Conservation (phyloP, 2,113 vertebrate species). For the Thamnophis sirtalis region DNA sequence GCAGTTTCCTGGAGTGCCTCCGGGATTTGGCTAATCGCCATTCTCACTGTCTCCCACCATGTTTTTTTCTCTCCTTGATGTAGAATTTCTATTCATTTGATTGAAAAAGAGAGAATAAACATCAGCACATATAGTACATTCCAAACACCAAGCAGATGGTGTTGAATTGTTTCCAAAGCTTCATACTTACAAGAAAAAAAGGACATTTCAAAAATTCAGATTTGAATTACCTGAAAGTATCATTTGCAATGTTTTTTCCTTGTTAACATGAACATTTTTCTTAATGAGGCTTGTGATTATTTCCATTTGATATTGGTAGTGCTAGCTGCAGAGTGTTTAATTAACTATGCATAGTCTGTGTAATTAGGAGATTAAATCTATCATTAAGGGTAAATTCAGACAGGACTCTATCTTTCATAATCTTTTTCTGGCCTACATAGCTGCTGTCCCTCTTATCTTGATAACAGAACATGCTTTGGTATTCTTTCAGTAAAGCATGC, state of each 20-base stretch:
- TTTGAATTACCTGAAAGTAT: neutral
- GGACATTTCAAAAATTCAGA: neutral
- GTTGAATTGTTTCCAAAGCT: neutral
- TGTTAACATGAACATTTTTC: slow-evolving; percentile 7
- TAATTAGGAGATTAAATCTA: slow-evolving; percentile 17
- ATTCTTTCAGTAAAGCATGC: neutral
- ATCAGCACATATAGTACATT: neutral
- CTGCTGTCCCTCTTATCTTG: neutral
- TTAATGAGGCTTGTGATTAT: neutral
- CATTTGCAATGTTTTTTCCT: neutral
- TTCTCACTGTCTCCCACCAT: neutral
- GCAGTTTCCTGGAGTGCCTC: neutral
- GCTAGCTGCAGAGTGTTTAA: slow-evolving; percentile 2
- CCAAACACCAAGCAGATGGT: neutral
- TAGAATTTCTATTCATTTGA: slow-evolving; percentile 1
- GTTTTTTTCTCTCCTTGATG: slow-evolving; percentile 1
- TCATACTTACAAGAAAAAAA: neutral
- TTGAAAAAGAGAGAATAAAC: slow-evolving; percentile 6
- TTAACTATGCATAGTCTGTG: neutral
- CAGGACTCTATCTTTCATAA: neutral
- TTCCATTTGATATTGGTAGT: slow-evolving; percentile 1
- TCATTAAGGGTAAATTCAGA: slow-evolving; percentile 10
- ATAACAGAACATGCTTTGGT: neutral
- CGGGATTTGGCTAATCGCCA: slow-evolving; percentile 12
- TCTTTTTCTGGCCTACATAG: neutral